Percentiles rank a stretch among this genome's conserved stretches.
These are phyloP conservation scores for Delia radicum DNA, from an alignment of 1,140 invertebrate genomes.

Conservation along the genomic window DNA sequence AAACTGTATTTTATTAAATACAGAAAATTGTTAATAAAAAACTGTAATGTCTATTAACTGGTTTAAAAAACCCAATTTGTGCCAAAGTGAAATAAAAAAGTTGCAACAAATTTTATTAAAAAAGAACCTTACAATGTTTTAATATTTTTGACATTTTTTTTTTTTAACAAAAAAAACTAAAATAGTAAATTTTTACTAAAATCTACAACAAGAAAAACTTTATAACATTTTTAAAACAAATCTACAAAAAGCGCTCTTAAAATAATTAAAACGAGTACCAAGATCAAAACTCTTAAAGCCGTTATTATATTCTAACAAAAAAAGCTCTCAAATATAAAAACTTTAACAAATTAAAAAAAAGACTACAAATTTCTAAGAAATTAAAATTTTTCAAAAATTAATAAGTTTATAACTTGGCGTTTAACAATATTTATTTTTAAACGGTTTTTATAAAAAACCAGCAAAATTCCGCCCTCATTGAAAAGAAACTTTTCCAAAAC, in stretches of 20 bases:
- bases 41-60: slow-evolving; percentile 20
- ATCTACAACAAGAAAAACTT: not conserved
- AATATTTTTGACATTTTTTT: not conserved
- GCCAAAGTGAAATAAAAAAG: not conserved
- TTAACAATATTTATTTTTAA: not conserved
- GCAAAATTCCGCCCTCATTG: slow-evolving; percentile 49
- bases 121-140: not conserved
- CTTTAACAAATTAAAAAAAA: not conserved
- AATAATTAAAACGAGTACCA: too few species aligned
- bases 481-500: slow-evolving; percentile 44
- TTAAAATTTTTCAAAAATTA: too few species aligned
- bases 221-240: not conserved
- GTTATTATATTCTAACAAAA: too few species aligned
- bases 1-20: not conserved
- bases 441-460: slow-evolving; percentile 26
- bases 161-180: not conserved
- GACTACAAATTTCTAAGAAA: not conserved
- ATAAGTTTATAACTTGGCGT: not conserved
- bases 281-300: too few species aligned
- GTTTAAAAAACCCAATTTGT: slow-evolving; percentile 2
- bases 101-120: not conserved
- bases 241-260: too few species aligned
- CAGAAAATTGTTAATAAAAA: not conserved
- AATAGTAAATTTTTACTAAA: not conserved
- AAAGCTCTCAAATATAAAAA: not conserved